Percentiles rank a stretch among this genome's conserved stretches.
These are phyloP conservation scores for Anhinga rufa DNA, from an alignment of 2,113 vertebrate species.

Conservation along the genomic window DNA sequence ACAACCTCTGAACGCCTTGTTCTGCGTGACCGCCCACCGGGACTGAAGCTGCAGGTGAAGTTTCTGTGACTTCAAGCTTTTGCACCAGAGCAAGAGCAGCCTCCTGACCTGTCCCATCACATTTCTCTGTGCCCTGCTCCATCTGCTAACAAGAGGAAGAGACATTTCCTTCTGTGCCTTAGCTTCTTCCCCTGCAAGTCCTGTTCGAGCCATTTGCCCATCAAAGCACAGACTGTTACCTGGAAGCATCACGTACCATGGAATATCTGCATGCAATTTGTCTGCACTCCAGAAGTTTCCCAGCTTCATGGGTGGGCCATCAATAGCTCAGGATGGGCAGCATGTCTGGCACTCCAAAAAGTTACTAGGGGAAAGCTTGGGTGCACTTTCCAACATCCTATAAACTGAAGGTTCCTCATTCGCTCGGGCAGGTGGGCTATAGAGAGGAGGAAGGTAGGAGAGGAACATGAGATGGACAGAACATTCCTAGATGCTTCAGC, in stretches of 20 bases:
- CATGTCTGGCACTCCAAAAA: neutral
- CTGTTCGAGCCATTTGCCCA: neutral
- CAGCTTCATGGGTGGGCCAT: neutral
- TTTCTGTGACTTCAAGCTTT: neutral
- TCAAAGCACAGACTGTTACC: neutral
- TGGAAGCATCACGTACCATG: neutral
- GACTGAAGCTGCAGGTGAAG: neutral
- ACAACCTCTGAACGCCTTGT: accelerated
- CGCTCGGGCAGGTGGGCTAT: neutral
- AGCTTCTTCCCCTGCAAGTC: neutral
- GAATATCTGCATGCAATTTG: neutral
- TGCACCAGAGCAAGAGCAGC: neutral
- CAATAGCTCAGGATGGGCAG: neutral
- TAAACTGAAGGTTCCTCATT: neutral
- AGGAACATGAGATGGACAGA: neutral
- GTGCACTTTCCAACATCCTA: neutral
- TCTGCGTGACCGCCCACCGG: accelerated
- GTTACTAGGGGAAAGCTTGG: neutral
- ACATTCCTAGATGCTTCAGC: neutral
- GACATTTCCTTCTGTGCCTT: neutral
- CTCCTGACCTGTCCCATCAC: neutral
- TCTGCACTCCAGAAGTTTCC: neutral
- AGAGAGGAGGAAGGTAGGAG: neutral
- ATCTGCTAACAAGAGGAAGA: neutral
- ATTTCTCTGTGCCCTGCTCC: neutral